Evolutionary conservation across 2,797 vertebrate species (phyloP), one percentile per base, ranked within the genome.

Genomic region (Eulemur mongoz): DNA sequence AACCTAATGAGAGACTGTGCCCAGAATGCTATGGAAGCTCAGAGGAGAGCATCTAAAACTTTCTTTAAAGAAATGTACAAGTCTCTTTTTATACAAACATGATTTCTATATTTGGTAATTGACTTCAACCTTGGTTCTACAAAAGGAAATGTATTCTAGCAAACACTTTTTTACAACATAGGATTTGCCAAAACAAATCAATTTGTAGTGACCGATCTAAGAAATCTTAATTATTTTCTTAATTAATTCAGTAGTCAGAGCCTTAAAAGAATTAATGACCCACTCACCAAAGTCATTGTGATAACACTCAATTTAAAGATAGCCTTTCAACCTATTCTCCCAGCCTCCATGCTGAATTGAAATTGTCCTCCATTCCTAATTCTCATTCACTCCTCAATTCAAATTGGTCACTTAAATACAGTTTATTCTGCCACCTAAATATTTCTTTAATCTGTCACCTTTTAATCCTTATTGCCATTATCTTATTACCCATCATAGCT

Each of bases 191-290:
- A 87, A 96, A 57, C 14, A 81, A 95, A 70, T 82, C 3, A 69
- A 1, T 93, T 45, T 45, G 18, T 35, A 76, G 12, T 96, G 73
- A 80, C 76, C 81, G 40, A 94, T 95, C 72, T 91, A 96, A 93
- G 94, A 93, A 95, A 97, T 95, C 54, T 65, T 95, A 97, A 97
- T 97, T 97, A 96, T 97, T 96, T 95, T 57, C 91, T 97, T 96
- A 97, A 96, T 93, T 97, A 91, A 95, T 91, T 95, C 69, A 84
- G 52, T 82, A 83, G 83, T 95, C 27, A 50, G 75, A 95, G 65
- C 88, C 69, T 95, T 89, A 84, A 92, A 94, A 86, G 73, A 94
- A 93, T 93, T 97, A 94, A 95, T 94, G 95, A 91, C 67, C 91
- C 93, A 87, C 92, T 96, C 93, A 91, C 78, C 59, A 93, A 89